These are phyloP conservation scores for Troglohyphantes excavatus DNA, from an alignment of 2,888 invertebrate species.

Conservation along the genomic window DNA sequence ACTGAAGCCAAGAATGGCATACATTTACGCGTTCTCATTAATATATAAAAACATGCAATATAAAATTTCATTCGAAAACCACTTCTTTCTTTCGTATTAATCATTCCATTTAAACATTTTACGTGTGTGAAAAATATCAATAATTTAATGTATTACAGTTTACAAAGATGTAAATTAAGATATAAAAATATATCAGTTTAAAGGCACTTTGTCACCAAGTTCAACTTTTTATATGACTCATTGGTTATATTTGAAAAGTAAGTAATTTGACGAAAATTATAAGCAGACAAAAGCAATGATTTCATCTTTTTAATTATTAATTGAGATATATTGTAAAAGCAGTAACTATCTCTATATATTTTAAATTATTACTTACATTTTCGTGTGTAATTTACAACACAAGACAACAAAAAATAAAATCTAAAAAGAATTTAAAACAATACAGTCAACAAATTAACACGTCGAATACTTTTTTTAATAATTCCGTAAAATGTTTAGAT, in stretches of 20 bases:
- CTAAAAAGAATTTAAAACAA: slow-evolving; percentile 54
- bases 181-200: background rate
- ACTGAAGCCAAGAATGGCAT: slow-evolving; percentile 9
- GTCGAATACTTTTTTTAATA: slow-evolving; percentile 12
- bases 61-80: background rate
- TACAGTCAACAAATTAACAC: slow-evolving; percentile 49
- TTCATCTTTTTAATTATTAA: background rate
- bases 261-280: too few species aligned
- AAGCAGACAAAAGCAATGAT: background rate
- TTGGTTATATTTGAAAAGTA: too few species aligned
- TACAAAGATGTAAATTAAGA: too few species aligned
- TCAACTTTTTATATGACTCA: background rate
- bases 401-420: slow-evolving; percentile 53
- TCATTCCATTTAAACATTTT: background rate
- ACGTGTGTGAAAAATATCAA: background rate
- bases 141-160: background rate
- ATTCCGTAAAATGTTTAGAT: slow-evolving; percentile 29
- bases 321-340: background rate
- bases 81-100: background rate
- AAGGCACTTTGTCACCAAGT: background rate
- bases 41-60: slow-evolving; percentile 6
- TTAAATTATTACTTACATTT: slow-evolving; percentile 19
- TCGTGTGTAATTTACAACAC: slow-evolving; percentile 24
- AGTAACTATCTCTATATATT: slow-evolving; percentile 8
- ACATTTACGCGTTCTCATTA: background rate